phyloP scores from a whole-genome alignment of 2,888 invertebrate species.

The Trichogramma dendrolimi region DNA sequence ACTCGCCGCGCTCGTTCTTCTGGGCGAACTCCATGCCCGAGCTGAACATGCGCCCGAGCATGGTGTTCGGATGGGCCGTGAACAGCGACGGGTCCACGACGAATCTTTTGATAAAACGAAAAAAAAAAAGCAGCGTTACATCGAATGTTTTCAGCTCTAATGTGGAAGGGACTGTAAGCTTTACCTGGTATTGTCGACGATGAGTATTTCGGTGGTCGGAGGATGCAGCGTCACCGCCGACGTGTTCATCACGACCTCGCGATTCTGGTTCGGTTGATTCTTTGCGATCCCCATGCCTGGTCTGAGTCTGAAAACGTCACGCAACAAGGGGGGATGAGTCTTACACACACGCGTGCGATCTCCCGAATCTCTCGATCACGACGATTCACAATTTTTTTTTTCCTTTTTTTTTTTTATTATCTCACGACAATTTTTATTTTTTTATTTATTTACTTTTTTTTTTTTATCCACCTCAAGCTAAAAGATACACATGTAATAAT shows the following conservation, averaged over 20 bases:
- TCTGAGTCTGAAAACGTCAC: constrained; percentile 40
- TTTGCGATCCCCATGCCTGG: constrained; percentile 43
- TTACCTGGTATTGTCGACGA: constrained; percentile 89
- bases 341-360: background rate
- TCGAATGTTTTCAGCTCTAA: background rate
- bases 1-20: constrained; percentile 94
- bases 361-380: background rate
- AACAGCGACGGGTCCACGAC: constrained; percentile 90
- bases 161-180: background rate
- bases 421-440: background rate
- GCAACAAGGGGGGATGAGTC: no score
- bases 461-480: no score
- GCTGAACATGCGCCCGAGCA: constrained; percentile 98
- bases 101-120: constrained; percentile 55
- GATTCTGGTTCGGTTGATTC: constrained; percentile 42
- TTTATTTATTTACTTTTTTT: background rate
- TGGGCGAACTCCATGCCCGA: constrained; percentile 87
- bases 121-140: background rate
- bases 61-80: constrained; percentile 93
- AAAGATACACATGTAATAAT: no score
- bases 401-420: no score
- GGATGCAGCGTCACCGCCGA: constrained; percentile 51
- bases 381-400: background rate
- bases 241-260: constrained; percentile 40
- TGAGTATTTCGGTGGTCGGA: constrained; percentile 66